phyloP scores from a whole-genome alignment of 2,888 invertebrate species.

The Cotesia congregata region DNA sequence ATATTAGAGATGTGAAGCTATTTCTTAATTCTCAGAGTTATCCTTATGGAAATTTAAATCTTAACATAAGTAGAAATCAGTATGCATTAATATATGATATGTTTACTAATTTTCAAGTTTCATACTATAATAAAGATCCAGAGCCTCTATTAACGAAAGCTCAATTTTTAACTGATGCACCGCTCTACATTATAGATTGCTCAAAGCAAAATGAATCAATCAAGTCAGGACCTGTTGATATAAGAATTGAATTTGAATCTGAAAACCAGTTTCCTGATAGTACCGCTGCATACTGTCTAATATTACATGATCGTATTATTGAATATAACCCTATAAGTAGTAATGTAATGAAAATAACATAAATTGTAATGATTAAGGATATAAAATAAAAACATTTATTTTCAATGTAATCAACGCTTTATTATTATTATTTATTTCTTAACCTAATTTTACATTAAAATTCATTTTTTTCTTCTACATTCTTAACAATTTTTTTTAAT shows the following conservation, averaged over 20 bases:
- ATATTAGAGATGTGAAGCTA: too few species aligned
- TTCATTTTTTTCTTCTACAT: not conserved
- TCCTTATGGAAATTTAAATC: too few species aligned
- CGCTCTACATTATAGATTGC: conserved; percentile 7
- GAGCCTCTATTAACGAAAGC: not conserved
- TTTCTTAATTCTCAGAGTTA: too few species aligned
- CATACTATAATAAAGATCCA: conserved; percentile 13
- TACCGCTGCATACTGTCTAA: conserved; percentile 3
- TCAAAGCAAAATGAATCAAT: conserved; percentile 14
- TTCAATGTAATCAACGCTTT: too few species aligned
- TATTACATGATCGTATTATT: not conserved
- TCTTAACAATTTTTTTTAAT: not conserved
- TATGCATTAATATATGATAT: too few species aligned
- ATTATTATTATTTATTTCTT: not conserved
- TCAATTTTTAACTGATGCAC: not conserved
- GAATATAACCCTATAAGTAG: not conserved
- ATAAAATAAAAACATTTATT: too few species aligned
- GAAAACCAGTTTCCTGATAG: not conserved
- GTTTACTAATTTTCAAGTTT: not conserved
- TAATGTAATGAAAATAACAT: not conserved
- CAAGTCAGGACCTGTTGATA: conserved; percentile 15
- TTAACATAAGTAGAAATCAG: too few species aligned
- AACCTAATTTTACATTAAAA: not conserved
- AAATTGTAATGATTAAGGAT: not conserved
- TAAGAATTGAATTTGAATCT: not conserved